These are phyloP conservation scores for Zaprionus obscuricornis DNA, from an alignment of 2,888 invertebrate genomes.

Conservation along the genomic window DNA sequence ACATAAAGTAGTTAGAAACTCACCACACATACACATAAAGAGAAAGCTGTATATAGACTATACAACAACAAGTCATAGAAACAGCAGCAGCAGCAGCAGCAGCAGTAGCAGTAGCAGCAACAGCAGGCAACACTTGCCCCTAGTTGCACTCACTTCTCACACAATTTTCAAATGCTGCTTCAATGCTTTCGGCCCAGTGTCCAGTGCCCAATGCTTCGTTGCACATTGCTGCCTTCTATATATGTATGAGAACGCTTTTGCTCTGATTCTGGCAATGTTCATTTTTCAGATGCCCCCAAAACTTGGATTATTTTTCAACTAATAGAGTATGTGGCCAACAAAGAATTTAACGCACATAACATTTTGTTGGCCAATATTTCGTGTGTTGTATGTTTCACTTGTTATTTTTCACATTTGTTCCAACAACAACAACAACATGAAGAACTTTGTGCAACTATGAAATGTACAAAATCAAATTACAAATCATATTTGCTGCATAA, in stretches of 20 bases:
- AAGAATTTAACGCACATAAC: constrained; percentile 54
- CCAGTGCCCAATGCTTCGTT: no score
- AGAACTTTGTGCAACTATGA: no score
- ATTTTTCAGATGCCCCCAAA: constrained; percentile 66
- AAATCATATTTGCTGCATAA: no score
- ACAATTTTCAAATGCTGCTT: neutral
- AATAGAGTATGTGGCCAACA: constrained; percentile 66
- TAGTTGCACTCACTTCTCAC: constrained; percentile 12
- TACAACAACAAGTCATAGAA: constrained; percentile 4
- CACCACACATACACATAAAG: constrained; percentile 19
- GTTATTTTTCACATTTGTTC: no score
- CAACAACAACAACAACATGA: no score
- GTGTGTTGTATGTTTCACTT: no score
- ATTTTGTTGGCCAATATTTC: constrained; percentile 52
- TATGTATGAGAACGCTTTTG: no score
- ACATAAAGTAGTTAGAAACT: constrained; percentile 17
- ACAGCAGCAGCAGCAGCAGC: no score
- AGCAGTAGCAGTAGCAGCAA: no score
- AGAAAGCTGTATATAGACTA: neutral
- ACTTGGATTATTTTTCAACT: constrained; percentile 67
- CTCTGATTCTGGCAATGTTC: constrained; percentile 37
- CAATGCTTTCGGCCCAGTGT: neutral
- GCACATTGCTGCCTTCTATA: no score
- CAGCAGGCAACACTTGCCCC: no score
- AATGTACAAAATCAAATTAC: no score